Percentiles rank a stretch among this genome's conserved stretches.
Conservation (phyloP, 2,797 vertebrate genomes). For the Peromyscus aztecus region DNA sequence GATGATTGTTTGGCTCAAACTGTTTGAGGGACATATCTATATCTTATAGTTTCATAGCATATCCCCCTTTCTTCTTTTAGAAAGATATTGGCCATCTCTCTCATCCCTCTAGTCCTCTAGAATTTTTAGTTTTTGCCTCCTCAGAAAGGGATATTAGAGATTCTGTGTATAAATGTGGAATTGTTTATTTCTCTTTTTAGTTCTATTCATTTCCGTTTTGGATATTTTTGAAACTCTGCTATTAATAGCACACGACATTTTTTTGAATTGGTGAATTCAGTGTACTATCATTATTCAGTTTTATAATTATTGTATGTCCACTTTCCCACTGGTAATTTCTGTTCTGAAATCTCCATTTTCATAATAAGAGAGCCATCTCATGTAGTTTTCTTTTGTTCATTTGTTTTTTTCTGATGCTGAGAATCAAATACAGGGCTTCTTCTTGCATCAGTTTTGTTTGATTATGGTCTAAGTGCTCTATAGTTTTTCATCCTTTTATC, state of each 20-base stretch:
- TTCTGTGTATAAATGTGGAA: not conserved
- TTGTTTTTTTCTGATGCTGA: not conserved
- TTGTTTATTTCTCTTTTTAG: not conserved
- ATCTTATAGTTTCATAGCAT: too few relatives aligned
- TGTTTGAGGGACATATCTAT: too few relatives aligned
- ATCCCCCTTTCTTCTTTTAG: too few relatives aligned
- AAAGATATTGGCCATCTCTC: not conserved
- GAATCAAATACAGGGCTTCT: not conserved
- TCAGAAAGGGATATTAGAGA: not conserved
- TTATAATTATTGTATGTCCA: not conserved
- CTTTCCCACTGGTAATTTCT: not conserved
- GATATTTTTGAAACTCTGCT: not conserved
- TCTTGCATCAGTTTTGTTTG: not conserved
- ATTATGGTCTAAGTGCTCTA: not conserved
- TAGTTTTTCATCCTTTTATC: not conserved
- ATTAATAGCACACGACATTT: not conserved
- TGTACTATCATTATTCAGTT: not conserved
- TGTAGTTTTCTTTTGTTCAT: not conserved
- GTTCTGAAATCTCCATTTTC: not conserved
- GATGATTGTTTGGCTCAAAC: too few relatives aligned
- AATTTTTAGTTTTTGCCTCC: not conserved
- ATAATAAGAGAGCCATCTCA: not conserved
- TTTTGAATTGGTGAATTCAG: not conserved
- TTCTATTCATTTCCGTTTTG: not conserved
- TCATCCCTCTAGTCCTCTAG: not conserved